Conservation (phyloP, 2,888 invertebrate genomes). For the Antitype chi region DNA sequence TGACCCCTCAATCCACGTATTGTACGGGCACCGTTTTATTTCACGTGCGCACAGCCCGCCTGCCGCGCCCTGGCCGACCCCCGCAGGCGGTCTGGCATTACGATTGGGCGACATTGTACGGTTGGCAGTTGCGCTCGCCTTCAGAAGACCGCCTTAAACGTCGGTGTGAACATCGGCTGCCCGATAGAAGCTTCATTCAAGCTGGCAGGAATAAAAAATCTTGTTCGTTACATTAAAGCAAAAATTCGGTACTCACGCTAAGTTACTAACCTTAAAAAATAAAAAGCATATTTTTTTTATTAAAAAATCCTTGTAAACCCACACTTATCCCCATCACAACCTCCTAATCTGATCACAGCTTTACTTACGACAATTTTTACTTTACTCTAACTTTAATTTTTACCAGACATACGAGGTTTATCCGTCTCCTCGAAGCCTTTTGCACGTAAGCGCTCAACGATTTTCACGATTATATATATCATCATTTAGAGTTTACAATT, state of each 20-base stretch:
- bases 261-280: slow-evolving; percentile 74
- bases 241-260: slow-evolving; percentile 80
- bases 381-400: slow-evolving; percentile 71
- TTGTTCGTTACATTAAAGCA: slow-evolving; percentile 79
- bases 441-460: too few species aligned
- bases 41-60: too few species aligned
- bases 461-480: too few species aligned
- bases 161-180: slow-evolving; percentile 26
- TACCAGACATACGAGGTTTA: slow-evolving; percentile 62
- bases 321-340: slow-evolving; percentile 85
- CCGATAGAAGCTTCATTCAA: slow-evolving; percentile 55
- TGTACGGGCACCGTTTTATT: background rate
- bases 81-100: background rate
- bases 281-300: slow-evolving; percentile 76
- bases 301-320: slow-evolving; percentile 80
- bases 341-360: slow-evolving; percentile 89
- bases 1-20: too few species aligned
- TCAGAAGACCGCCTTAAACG: background rate
- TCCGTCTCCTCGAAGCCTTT: too few species aligned
- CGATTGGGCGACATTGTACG: background rate
- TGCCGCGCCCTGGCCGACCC: too few species aligned
- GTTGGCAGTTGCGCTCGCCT: background rate
- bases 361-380: slow-evolving; percentile 80
- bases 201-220: slow-evolving; percentile 74
- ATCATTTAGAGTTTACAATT: too few species aligned